A percentile compares a stretch with the other conserved stretches of the same genome.
Conservation (phyloP, 1,140 invertebrate genomes). For the Ericerus pela region DNA sequence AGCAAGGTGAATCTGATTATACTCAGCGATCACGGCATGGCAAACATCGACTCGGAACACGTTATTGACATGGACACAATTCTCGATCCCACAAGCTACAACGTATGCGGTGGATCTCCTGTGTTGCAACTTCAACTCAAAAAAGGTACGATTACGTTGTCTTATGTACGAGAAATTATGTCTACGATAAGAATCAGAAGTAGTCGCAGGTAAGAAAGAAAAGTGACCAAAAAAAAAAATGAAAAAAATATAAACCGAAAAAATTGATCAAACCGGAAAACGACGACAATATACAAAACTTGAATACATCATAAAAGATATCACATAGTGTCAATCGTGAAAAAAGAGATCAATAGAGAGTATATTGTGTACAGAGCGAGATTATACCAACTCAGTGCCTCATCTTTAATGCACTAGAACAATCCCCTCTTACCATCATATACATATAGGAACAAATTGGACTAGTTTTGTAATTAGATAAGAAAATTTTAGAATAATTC, state of each 20-base stretch:
- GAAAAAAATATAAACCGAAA: neutral
- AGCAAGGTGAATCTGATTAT: constrained; percentile 49
- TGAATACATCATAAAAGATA: neutral
- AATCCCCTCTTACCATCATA: too few relatives aligned
- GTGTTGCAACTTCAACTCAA: constrained; percentile 39
- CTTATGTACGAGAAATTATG: neutral
- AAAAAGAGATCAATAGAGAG: too few relatives aligned
- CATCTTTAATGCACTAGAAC: too few relatives aligned
- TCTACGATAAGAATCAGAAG: neutral
- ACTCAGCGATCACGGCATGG: constrained; percentile 62
- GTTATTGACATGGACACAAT: constrained; percentile 43
- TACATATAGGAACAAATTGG: too few relatives aligned
- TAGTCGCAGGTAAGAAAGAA: neutral
- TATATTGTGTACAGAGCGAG: too few relatives aligned
- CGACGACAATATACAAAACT: too few relatives aligned
- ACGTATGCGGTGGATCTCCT: constrained; percentile 32
- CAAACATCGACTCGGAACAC: constrained; percentile 33
- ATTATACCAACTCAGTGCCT: too few relatives aligned
- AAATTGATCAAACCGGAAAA: neutral
- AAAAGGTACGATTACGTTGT: constrained; percentile 28
- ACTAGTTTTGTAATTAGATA: too few relatives aligned
- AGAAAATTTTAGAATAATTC: too few relatives aligned
- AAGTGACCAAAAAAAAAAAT: neutral
- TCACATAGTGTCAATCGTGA: too few relatives aligned
- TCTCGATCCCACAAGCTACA: constrained; percentile 36